Evolutionary conservation across 2,113 vertebrate species (phyloP), one percentile per base, ranked within the genome.

Genomic region (Baryphthengus martii): DNA sequence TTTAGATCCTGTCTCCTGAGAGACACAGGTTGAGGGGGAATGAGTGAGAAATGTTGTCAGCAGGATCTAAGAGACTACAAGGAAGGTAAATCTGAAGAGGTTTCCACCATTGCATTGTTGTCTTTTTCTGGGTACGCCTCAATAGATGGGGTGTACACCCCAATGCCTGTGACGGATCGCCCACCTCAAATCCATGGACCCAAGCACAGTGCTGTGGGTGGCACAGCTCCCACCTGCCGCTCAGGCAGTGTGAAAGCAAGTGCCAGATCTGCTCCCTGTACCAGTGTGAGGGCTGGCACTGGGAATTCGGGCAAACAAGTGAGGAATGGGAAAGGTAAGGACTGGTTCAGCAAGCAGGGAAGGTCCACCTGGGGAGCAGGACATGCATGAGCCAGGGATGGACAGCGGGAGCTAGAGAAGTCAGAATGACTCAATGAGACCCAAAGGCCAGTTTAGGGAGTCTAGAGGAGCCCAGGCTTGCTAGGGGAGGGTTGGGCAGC

Each of bases 201-300:
- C 28, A 26, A 71, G 56, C 1, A 0, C 29, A 0, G 44, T 2
- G 2, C 58, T 8, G 13, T 0, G 1, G 14, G 28, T 42, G 29
- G n/a, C 75, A 81, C 2, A 2, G 59, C 58, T 56, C 55, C 20
- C 40, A 16, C 45, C 53, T n/a, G 35, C 40, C 42, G 16, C 35
- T 58, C 42, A 47, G 56, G 19, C 21, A 65, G 29, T 1, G 0
- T 20, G 19, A 35, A 26, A 40, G 26, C 33, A 33, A 31, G 37
- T 6, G 20, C 47, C 4, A 8, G 45, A 40, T 24, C 71, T 67
- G 45, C n/a, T 83, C 15, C 52, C 42, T 4, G 3, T 20, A 31
- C 28, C 35, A n/a, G 39, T 29, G 23, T 3, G 4, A 55, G 53
- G 31, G 9, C 52, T 37, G 53, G 23, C 18, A 39, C 28, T 2